Evolutionary conservation across 2,888 invertebrate species (phyloP).

Genomic region (Cerceris ruficornis): DNA sequence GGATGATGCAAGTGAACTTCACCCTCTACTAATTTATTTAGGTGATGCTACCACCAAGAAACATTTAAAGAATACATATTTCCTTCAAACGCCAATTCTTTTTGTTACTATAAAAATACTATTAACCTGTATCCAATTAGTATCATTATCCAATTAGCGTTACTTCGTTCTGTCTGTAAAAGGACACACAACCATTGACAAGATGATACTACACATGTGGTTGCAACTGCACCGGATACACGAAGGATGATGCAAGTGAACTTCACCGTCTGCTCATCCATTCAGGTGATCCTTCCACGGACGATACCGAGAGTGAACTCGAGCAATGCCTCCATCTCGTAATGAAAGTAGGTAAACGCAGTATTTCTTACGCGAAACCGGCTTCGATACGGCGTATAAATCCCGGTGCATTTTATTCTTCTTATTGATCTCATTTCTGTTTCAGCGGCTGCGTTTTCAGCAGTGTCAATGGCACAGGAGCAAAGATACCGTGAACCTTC

Average conservation of each 20-base stretch:
- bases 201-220: conserved; percentile 21
- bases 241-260: conserved; percentile 16
- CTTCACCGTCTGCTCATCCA: conserved; percentile 37
- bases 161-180: conserved; percentile 10
- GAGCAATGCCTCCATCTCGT: conserved; percentile 37
- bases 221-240: not conserved
- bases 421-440: conserved; percentile 19
- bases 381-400: conserved; percentile 35
- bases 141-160: too few relatives aligned
- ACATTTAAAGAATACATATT: too few relatives aligned
- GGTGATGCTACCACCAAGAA: too few relatives aligned
- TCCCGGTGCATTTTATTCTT: conserved; percentile 31
- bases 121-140: too few relatives aligned
- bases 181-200: conserved; percentile 32
- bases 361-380: conserved; percentile 47
- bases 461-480: not conserved
- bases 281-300: conserved; percentile 58
- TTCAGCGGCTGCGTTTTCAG: not conserved
- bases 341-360: conserved; percentile 59
- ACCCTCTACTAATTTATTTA: too few relatives aligned
- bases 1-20: too few relatives aligned
- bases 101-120: too few relatives aligned
- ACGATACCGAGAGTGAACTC: conserved; percentile 62
- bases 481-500: not conserved
- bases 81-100: too few relatives aligned